phyloP scores from a whole-genome alignment of 2,113 vertebrate species.

The Trichomycterus rosablanca region DNA sequence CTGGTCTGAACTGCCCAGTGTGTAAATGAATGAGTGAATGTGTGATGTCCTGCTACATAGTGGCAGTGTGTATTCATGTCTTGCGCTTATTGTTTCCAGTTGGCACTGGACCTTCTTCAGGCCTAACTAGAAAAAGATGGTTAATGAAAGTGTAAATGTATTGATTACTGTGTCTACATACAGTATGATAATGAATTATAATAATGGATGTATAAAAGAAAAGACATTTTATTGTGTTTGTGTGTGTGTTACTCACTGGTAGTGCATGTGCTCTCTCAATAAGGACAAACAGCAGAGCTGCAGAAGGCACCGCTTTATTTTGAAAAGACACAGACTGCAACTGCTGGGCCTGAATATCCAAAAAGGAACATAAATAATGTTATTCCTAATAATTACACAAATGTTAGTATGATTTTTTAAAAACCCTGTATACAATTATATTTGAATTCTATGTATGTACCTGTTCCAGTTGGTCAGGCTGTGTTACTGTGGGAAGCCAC shows the following conservation, averaged over 20 bases:
- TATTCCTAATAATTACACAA: not conserved
- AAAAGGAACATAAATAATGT: not conserved
- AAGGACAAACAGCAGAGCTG: conserved; percentile 76
- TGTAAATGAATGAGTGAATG: too few species aligned
- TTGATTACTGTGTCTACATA: too few species aligned
- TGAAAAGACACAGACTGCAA: conserved; percentile 71
- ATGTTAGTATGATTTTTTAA: not conserved
- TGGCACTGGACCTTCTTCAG: too few species aligned
- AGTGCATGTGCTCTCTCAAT: conserved; percentile 73
- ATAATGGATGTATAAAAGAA: too few species aligned
- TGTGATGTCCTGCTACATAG: too few species aligned
- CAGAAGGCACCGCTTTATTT: conserved; percentile 72
- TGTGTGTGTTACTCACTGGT: conserved; percentile 66
- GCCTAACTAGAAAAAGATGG: too few species aligned
- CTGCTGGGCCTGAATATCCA: conserved; percentile 68
- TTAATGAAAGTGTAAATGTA: too few species aligned
- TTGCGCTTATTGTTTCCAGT: too few species aligned
- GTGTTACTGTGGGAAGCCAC: conserved; percentile 66
- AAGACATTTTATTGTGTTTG: conserved; percentile 10
- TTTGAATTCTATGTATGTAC: conserved; percentile 50
- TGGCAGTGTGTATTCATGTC: too few species aligned
- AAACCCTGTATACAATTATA: not conserved
- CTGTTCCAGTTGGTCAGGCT: conserved; percentile 71
- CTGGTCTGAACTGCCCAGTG: too few species aligned
- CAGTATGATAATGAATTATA: too few species aligned